A percentile compares a stretch with the other conserved stretches of the same genome.
Evolutionary conservation across 2,797 vertebrate species (phyloP).

Genomic region (Pseudochromis fuscus): DNA sequence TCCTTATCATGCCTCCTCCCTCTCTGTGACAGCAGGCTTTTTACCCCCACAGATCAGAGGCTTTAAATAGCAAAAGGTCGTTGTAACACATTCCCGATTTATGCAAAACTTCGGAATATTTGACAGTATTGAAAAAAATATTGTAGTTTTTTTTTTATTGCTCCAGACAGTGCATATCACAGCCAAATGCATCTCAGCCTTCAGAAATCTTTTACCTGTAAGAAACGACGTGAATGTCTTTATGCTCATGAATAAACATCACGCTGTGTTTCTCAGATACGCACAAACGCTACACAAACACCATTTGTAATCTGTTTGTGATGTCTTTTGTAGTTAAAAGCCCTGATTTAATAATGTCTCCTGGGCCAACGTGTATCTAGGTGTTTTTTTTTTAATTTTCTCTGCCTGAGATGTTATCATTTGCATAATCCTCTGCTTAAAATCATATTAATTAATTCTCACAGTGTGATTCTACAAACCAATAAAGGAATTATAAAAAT

Average conservation of each 20-base stretch:
- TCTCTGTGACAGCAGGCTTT: not conserved
- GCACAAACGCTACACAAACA: slow-evolving; percentile 7
- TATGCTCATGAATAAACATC: slow-evolving; percentile 52
- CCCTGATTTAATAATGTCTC: slow-evolving; percentile 58
- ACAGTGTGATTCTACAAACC: slow-evolving; percentile 22
- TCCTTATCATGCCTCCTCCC: not conserved
- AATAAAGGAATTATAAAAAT: slow-evolving; percentile 26
- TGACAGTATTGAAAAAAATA: not conserved
- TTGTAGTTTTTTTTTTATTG: not conserved
- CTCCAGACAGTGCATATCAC: not conserved
- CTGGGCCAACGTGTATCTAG: slow-evolving; percentile 30
- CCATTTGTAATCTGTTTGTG: slow-evolving; percentile 37
- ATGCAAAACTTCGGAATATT: not conserved
- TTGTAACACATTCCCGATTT: too few relatives aligned
- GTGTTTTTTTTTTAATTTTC: not conserved
- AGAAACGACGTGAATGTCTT: not conserved
- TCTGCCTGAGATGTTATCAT: slow-evolving; percentile 45
- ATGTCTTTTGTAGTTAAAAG: slow-evolving; percentile 48
- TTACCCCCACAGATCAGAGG: not conserved
- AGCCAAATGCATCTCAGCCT: not conserved
- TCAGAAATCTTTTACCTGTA: slow-evolving; percentile 1
- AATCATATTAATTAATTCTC: slow-evolving; percentile 47
- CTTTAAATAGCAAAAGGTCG: not conserved
- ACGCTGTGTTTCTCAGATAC: slow-evolving; percentile 8
- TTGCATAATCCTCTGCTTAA: slow-evolving; percentile 46